phyloP scores from a whole-genome alignment of 2,113 vertebrate genomes.

The Pachycephala philippinensis region DNA sequence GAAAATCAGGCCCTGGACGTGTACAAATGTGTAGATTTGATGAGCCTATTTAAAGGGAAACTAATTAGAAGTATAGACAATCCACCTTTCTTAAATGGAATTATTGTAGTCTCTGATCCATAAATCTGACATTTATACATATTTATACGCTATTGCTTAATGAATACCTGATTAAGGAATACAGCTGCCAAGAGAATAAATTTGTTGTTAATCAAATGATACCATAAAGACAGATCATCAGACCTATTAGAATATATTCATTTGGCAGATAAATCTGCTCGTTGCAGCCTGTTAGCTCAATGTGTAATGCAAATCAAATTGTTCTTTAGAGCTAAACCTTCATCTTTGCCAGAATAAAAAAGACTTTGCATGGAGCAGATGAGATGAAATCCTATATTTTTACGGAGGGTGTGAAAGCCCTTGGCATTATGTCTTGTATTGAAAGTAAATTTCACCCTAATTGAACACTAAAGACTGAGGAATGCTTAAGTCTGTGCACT shows the following conservation, averaged over 20 bases:
- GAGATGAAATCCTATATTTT: conserved; percentile 42
- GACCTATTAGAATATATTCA: conserved; percentile 68
- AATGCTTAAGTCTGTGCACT: conserved; percentile 25
- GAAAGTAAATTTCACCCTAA: conserved; percentile 58
- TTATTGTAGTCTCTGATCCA: conserved; percentile 59
- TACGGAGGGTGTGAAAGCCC: not conserved
- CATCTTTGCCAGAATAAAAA: conserved; percentile 16
- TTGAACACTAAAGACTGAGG: conserved; percentile 49
- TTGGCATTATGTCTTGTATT: conserved; percentile 26
- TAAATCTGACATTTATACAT: conserved; percentile 71
- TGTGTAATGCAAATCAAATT: conserved; percentile 41
- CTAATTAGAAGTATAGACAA: conserved; percentile 41
- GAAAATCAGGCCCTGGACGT: not conserved
- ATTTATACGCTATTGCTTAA: conserved; percentile 70
- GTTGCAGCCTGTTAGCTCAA: conserved; percentile 29
- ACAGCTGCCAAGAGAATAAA: conserved; percentile 74
- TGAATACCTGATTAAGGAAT: conserved; percentile 74
- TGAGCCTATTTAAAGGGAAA: conserved; percentile 16
- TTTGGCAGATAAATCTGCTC: conserved; percentile 51
- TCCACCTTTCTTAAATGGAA: conserved; percentile 54
- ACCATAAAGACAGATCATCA: conserved; percentile 71
- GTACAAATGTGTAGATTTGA: not conserved
- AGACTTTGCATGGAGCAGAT: conserved; percentile 4
- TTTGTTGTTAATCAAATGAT: conserved; percentile 73
- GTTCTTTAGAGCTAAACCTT: conserved; percentile 44